Percentiles rank a stretch among this genome's conserved stretches.
Conservation (phyloP, 2,888 invertebrate species). For the Opisthograptis luteolata region DNA sequence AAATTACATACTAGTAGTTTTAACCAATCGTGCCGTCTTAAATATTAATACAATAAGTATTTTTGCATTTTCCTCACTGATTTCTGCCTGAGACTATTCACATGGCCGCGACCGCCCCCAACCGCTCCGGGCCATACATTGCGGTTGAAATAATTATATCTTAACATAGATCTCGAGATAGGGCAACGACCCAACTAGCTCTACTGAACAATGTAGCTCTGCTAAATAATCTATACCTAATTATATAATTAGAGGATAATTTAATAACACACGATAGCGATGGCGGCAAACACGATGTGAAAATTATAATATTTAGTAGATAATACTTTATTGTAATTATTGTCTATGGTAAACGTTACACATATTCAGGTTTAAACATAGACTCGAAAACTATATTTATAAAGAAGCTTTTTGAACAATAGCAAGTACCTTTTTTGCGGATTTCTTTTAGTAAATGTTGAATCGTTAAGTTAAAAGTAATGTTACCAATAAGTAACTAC, state of each 20-base stretch:
- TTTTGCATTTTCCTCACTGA: conserved; percentile 39
- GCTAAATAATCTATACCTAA: conserved; percentile 21
- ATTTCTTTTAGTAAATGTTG: too few relatives aligned
- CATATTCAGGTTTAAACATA: too few relatives aligned
- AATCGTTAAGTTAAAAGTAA: too few relatives aligned
- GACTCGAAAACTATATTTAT: too few relatives aligned
- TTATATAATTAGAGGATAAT: conserved; percentile 18
- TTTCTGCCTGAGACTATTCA: conserved; percentile 43
- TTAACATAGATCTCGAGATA: conserved; percentile 73
- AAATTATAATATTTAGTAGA: conserved; percentile 1
- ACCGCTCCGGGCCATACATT: conserved; percentile 68
- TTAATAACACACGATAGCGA: conserved; percentile 15
- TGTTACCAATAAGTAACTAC: too few relatives aligned
- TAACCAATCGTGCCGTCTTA: neutral
- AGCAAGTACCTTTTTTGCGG: too few relatives aligned
- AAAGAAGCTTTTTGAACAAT: too few relatives aligned
- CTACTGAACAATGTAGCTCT: conserved; percentile 42
- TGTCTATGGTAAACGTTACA: too few relatives aligned
- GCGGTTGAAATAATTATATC: conserved; percentile 81
- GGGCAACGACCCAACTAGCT: conserved; percentile 68
- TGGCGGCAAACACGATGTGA: conserved; percentile 20
- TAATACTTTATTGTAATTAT: conserved; percentile 20
- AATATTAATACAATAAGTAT: conserved; percentile 11
- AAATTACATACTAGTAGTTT: too few relatives aligned
- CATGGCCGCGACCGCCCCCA: conserved; percentile 54